These are phyloP conservation scores for Phaonia tiefii DNA, from an alignment of 2,888 invertebrate genomes.

Conservation along the genomic window DNA sequence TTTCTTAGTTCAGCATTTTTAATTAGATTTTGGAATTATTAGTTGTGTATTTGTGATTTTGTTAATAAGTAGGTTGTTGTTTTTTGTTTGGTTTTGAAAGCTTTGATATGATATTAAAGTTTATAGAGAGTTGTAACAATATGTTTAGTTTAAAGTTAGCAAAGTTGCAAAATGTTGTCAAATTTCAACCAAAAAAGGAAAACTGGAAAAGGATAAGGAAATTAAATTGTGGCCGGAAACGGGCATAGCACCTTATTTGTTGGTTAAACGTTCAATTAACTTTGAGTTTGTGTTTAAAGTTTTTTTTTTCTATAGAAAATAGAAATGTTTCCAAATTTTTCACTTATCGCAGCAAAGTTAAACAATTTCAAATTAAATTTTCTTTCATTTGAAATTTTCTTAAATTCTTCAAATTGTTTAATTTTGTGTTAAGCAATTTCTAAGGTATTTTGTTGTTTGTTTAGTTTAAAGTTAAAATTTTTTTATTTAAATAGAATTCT, in stretches of 20 bases:
- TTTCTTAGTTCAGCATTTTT: conserved; percentile 56
- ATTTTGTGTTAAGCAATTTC: no score
- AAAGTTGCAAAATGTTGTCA: not conserved
- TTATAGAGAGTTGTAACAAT: conserved; percentile 52
- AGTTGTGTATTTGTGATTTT: conserved; percentile 1
- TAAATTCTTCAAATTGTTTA: no score
- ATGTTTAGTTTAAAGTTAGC: conserved; percentile 10
- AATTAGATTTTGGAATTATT: conserved; percentile 45
- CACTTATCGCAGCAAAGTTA: no score
- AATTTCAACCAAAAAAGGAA: conserved; percentile 13
- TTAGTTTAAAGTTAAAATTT: not conserved
- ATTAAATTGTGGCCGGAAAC: conserved; percentile 7
- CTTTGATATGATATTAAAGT: conserved; percentile 64
- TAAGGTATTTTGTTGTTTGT: no score
- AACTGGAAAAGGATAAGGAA: not conserved
- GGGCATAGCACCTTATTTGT: conserved; percentile 61
- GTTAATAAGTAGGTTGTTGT: conserved; percentile 12
- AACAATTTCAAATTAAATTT: no score
- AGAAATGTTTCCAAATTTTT: no score
- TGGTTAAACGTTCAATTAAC: no score
- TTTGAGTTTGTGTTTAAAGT: no score
- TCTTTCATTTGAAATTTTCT: no score
- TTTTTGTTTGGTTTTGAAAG: conserved; percentile 46
- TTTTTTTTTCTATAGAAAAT: no score
- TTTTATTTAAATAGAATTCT: not conserved